Conservation (phyloP, 2,888 invertebrate genomes). For the Lacanobia wlatinum region DNA sequence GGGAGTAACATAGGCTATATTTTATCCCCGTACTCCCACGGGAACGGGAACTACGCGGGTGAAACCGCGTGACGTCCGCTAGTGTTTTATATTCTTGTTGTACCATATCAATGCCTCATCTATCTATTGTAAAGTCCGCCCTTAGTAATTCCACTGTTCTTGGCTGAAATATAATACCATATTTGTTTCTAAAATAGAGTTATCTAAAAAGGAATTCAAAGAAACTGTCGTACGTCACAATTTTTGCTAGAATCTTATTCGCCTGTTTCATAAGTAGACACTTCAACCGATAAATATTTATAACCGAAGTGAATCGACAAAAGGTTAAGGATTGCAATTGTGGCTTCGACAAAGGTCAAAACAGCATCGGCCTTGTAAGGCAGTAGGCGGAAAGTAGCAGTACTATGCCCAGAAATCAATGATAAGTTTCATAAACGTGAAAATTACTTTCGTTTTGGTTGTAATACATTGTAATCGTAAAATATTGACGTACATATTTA, state of each 20-base stretch:
- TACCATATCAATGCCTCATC: too few species aligned
- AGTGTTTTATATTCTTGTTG: too few species aligned
- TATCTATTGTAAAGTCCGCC: background rate
- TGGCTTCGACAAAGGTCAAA: conserved; percentile 43
- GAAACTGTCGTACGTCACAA: background rate
- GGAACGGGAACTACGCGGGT: too few species aligned
- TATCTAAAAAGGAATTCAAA: background rate
- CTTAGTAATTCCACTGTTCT: background rate
- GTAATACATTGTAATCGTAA: conserved; percentile 55
- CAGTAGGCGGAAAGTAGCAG: background rate
- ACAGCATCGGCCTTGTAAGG: conserved; percentile 20
- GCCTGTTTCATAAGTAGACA: background rate
- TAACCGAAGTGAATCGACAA: conserved; percentile 34
- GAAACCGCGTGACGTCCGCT: too few species aligned
- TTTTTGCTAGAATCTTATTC: background rate
- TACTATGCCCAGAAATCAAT: conserved; percentile 1
- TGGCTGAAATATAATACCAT: background rate
- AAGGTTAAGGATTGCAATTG: conserved; percentile 51
- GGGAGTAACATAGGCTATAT: too few species aligned
- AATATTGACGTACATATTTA: conserved; percentile 49
- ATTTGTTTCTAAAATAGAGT: background rate
- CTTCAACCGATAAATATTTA: conserved; percentile 40
- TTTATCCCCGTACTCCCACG: too few species aligned
- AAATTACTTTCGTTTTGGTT: conserved; percentile 48
- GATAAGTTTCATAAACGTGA: conserved; percentile 37